Evolutionary conservation across 2,888 invertebrate species (phyloP), one percentile per base, ranked within the genome.

Genomic region (Uloborus plumipes): DNA sequence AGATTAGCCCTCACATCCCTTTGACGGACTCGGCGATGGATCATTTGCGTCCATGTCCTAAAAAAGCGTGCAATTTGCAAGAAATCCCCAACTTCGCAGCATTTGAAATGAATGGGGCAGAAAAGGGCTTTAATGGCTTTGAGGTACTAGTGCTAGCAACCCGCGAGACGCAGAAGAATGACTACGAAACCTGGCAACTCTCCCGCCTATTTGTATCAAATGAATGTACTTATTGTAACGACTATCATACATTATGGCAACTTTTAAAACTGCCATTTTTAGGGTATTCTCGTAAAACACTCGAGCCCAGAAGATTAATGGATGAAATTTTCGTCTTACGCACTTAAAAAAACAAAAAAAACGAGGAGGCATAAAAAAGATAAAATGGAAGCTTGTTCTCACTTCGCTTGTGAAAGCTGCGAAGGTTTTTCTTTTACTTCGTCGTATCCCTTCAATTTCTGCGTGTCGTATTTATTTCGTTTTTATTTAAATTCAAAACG

Each of bases 191-290:
- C 82, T 82, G 83, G 83, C 83, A 77, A 83, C 77, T 71, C 76
- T 83, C 83, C 83, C 83, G 76, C 83, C 83, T 83, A 83, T 83
- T 83, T 83, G 83, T 83, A 83, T 83, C 83, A 83, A 83, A 77
- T 83, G 83, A 77, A 83, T 83, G 83, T 83, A 83, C 83, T 83
- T 83, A 83, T 83, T 83, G 83, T 83, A 83, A 83, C 83, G 83
- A 77, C 83, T 71, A 64, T 77, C 83, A 83, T 83, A 83, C 77
- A 77, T 83, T 83, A 83, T 71, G 71, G 73, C 67, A 77, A 83
- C 75, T 77, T 76, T 83, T 83, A 83, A 83, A 83, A 77, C 83
- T 83, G 83, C 83, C 83, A 83, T 77, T 83, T 83, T 83, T 83
- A 77, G 83, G 75, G 77, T 69, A 58, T 64, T 70, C 73, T 73